These are phyloP conservation scores for Balearica regulorum DNA, from an alignment of 2,797 vertebrate species.

Conservation along the genomic window DNA sequence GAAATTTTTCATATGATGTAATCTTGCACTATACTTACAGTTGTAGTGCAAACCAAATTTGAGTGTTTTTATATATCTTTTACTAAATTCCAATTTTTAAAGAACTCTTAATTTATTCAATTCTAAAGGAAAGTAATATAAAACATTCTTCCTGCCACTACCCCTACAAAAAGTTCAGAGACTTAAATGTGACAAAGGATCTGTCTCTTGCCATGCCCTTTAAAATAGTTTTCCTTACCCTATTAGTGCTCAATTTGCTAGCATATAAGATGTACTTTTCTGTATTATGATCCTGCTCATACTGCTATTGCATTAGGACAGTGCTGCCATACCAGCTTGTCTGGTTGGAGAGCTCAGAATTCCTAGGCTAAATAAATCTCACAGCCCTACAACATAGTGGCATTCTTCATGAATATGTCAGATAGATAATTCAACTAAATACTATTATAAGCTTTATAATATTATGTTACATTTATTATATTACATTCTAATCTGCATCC, in stretches of 20 bases:
- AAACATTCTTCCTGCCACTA: neutral
- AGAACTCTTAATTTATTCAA: neutral
- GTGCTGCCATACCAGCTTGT: rapidly evolving
- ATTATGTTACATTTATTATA: neutral
- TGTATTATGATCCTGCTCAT: neutral
- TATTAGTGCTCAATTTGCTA: neutral
- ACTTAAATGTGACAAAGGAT: neutral
- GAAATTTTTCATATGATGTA: neutral
- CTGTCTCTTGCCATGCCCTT: neutral
- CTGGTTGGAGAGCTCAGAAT: neutral
- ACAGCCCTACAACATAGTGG: rapidly evolving
- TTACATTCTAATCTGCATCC: neutral
- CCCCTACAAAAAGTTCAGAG: neutral
- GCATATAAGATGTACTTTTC: rapidly evolving
- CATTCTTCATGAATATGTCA: neutral
- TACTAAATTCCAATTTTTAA: neutral
- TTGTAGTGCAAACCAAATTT: neutral
- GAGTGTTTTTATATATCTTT: too few relatives aligned
- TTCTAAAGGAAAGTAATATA: neutral
- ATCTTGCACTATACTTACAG: neutral
- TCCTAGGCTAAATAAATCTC: neutral
- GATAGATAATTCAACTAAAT: neutral
- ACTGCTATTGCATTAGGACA: neutral
- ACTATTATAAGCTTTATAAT: neutral
- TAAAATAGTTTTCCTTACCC: neutral